These are phyloP conservation scores for Tubulanus polymorphus DNA, from an alignment of 2,888 invertebrate genomes.

Conservation along the genomic window DNA sequence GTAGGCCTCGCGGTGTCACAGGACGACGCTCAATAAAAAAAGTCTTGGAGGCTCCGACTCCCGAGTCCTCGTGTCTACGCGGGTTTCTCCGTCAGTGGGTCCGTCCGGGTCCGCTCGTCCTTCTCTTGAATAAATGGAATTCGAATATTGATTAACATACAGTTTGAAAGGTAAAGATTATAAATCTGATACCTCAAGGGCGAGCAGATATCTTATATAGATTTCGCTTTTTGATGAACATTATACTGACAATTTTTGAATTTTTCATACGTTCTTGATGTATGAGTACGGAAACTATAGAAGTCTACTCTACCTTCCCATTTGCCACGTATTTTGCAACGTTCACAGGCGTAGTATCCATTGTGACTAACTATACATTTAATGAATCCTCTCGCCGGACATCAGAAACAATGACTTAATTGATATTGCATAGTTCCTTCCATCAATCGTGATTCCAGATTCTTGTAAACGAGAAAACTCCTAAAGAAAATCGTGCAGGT, in stretches of 20 bases:
- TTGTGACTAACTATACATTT: slow-evolving; percentile 14
- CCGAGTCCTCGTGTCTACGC: too few relatives aligned
- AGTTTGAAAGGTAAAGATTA: too few relatives aligned
- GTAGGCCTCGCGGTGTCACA: too few relatives aligned
- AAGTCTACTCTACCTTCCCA: slow-evolving; percentile 6
- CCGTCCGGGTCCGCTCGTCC: too few relatives aligned
- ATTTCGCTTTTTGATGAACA: slow-evolving; percentile 11
- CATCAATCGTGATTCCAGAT: neutral
- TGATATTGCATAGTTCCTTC: neutral
- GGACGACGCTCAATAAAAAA: too few relatives aligned
- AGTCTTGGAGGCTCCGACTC: too few relatives aligned
- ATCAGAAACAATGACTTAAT: too few relatives aligned
- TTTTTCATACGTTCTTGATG: neutral
- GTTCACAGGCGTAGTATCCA: slow-evolving; percentile 14
- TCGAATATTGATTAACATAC: too few relatives aligned
- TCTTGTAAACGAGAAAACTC: slow-evolving; percentile 1
- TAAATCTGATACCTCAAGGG: too few relatives aligned
- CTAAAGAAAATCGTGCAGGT: slow-evolving; percentile 7
- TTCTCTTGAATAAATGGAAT: too few relatives aligned
- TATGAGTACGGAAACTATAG: neutral
- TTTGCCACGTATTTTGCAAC: slow-evolving; percentile 8
- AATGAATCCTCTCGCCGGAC: slow-evolving; percentile 16
- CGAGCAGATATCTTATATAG: too few relatives aligned
- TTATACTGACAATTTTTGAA: slow-evolving; percentile 2
- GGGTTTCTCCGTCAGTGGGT: too few relatives aligned